Evolutionary conservation across 2,113 vertebrate species (phyloP), one percentile per base, ranked within the genome.

Genomic region (Tilapia sparmanii): DNA sequence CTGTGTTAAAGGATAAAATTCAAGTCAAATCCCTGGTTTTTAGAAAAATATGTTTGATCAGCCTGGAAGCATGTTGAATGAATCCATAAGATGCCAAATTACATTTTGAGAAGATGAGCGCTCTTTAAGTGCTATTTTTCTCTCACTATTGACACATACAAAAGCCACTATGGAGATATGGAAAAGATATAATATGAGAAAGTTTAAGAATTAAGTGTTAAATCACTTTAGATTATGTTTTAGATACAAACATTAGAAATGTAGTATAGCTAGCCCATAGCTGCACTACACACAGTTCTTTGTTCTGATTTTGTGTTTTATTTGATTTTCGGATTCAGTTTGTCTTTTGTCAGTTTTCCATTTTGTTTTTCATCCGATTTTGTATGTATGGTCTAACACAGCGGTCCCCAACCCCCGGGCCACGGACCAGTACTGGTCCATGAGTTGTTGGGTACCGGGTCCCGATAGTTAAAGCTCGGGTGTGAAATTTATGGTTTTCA

Each of bases 11-110:
- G 40, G 22, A 47, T 47, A 76, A 2, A 18, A 1, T 47, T 73
- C 15, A 45, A 16, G 22, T 73, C 22, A 73, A 22, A 73, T 45
- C 38, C 2, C 38, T 10, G 68, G 8, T 26, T 73, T 73, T 45
- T 26, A 45, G 68, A 73, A 45, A 73, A 18, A 1, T 71, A 9
- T 3, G n/a, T 42, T 40, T 40, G 35, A 71, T 24, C 7, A 24
- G 1, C 35, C 0, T 71, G 63, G 19, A 71, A 71, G 8, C 0
- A 7, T 6, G 63, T 71, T 9, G 4, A 4, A 71, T 38, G 3
- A 66, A 26, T 73, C 22, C 45, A 26, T 22, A 5, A 11, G 5
- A 11, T 54, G 53, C 22, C 53, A 22, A 10, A 22, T 54, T 54
- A 54, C 26, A 73, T 18, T 45, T 4, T 73, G 66, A 45, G 5